Base-by-base conservation (phyloP, 2,888 invertebrate species). In the Temnothorax ravouxi region DNA sequence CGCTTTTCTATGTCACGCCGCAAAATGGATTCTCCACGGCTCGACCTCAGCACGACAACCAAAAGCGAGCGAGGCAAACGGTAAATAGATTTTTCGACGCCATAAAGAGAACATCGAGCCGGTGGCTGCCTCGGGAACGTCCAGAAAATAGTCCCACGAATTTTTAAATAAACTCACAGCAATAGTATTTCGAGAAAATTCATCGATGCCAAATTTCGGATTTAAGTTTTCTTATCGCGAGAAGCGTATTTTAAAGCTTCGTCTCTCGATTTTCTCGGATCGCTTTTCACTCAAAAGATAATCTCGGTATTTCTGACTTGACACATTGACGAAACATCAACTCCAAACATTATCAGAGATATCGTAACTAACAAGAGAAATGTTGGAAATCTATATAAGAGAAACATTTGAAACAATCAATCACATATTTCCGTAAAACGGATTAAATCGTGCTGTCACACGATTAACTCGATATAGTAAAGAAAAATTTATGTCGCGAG, bases 81-180 rank as follows among this genome's bases (percentile, higher is more conserved):
- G 71, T 79, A 79, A 79, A 79, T 79, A 83, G 77, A 83, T 75
- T 64, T 82, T 82, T 75, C 56, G 82, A 79, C 56, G 79, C 71
- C 21, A 59, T 71, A 79, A 79, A 79, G 47, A 69, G 71, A 79
- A 59, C 59, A 47, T 25, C 56, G 71, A 56, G 56, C 29, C 71
- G 59, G 71, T 71, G 44, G 71, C 71, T 79, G 79, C 13, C 44
- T 79, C 71, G 79, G 47, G 13, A 59, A 56, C 71, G 69, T 69
- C 79, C 56, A 47, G 71, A 71, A 79, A 71, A 79, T 77, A 56
- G 69, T 44, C 3, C 5, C 21, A n/a, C 69, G 21, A 67, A 77
- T 69, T 77, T 69, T 21, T 59, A 59, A 69, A 71, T 47, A 5
- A 47, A 44, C 38, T 59, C 34, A 47, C 8, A 3, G 25, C 47